Conservation (phyloP, 35 echinoderm and acorn worm species). For the Apostichopus japonicus region DNA sequence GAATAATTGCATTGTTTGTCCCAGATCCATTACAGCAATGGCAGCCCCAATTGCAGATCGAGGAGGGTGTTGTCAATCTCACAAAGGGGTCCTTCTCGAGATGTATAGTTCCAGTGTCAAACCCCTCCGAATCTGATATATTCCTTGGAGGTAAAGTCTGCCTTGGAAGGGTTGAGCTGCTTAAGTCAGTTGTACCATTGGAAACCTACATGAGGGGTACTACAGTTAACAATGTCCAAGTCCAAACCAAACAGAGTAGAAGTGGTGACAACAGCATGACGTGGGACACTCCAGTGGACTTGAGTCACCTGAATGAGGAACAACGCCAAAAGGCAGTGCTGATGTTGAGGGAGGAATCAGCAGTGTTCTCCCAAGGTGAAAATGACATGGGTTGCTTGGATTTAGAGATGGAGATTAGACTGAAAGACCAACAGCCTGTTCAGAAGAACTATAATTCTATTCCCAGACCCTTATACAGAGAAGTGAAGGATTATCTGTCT, state of each 20-base stretch:
- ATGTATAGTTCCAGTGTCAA: background rate
- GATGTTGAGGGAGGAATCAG: background rate
- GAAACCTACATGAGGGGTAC: background rate
- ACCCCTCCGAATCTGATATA: background rate
- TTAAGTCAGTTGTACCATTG: background rate
- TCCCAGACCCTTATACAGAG: too few species aligned
- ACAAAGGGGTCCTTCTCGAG: background rate
- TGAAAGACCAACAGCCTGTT: too few species aligned
- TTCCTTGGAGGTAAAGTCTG: background rate
- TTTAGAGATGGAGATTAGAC: too few species aligned
- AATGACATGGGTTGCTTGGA: slow-evolving; percentile 4
- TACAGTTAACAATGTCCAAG: background rate
- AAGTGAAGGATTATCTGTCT: background rate
- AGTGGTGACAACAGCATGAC: too few species aligned
- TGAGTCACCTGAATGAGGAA: too few species aligned
- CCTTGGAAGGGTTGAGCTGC: background rate
- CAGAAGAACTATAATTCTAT: too few species aligned
- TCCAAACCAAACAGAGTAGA: too few species aligned
- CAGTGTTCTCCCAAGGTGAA: slow-evolving; percentile 11
- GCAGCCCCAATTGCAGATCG: background rate
- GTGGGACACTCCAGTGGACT: too few species aligned
- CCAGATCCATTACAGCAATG: too few species aligned
- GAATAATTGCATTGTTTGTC: too few species aligned
- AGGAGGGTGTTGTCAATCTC: background rate
- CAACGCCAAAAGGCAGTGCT: too few species aligned